Evolutionary conservation across 2,797 vertebrate genomes (phyloP).

Genomic region (Thripadectes ignobilis): DNA sequence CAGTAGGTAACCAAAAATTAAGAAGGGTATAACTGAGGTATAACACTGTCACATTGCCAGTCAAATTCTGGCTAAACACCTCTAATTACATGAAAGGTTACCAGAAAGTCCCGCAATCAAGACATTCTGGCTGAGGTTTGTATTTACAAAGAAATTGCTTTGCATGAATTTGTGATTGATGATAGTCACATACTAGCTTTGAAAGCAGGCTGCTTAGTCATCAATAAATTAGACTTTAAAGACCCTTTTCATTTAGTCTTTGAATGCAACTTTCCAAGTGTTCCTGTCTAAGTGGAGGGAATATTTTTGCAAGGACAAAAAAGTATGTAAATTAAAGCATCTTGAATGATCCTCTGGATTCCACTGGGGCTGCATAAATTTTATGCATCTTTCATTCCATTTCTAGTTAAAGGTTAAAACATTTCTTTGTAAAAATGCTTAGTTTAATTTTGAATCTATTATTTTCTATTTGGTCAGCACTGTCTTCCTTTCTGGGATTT

Average conservation of each 20-base stretch:
- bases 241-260: neutral
- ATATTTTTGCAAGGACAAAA: neutral
- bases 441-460: slow-evolving; percentile 7
- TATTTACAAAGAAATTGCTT: neutral
- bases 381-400: neutral
- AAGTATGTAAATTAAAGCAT: neutral
- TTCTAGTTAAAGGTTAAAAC: neutral
- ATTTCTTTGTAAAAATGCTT: neutral
- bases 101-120: neutral
- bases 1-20: neutral
- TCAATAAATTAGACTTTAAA: neutral
- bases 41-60: neutral
- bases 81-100: neutral
- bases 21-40: neutral
- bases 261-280: neutral
- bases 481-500: slow-evolving; percentile 10
- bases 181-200: neutral
- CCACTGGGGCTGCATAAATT: neutral
- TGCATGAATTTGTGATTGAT: neutral
- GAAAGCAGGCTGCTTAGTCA: neutral
- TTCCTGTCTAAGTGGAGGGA: neutral
- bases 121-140: neutral
- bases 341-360: neutral
- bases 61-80: neutral
- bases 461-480: slow-evolving; percentile 16